These are phyloP conservation scores for Schizaphis graminum DNA, from an alignment of 2,888 invertebrate genomes.

Conservation along the genomic window DNA sequence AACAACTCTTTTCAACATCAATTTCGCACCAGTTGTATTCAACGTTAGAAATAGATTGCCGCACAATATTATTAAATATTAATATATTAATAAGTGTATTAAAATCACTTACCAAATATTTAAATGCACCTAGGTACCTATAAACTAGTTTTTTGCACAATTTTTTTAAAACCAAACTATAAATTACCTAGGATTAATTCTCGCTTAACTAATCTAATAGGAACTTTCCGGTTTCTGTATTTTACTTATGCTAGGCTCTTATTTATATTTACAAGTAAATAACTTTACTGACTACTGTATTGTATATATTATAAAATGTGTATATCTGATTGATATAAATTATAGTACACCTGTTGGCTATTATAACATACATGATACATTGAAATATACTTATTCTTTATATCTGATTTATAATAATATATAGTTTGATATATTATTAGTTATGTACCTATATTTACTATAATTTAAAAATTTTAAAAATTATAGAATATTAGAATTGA, in stretches of 20 bases:
- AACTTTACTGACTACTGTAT: neutral
- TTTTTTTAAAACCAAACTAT: neutral
- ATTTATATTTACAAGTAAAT: neutral
- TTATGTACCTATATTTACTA: neutral
- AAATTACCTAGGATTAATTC: neutral
- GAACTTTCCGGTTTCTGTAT: neutral
- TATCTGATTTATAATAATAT: neutral
- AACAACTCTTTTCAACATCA: conserved; percentile 26
- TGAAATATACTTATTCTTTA: neutral
- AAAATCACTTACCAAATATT: neutral
- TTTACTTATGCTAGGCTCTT: neutral
- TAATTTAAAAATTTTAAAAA: too few species aligned
- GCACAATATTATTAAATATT: neutral
- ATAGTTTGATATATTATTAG: neutral
- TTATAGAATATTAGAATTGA: too few species aligned
- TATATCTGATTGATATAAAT: too few species aligned
- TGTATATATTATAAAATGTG: neutral
- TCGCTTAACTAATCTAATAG: neutral
- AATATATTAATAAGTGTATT: neutral
- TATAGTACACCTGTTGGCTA: too few species aligned
- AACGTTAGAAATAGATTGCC: neutral
- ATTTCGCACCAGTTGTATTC: conserved; percentile 25
- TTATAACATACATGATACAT: neutral
- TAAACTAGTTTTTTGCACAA: neutral
- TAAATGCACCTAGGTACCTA: neutral